Evolutionary conservation across 1,140 invertebrate species (phyloP).

Genomic region (Melanaphis sacchari): DNA sequence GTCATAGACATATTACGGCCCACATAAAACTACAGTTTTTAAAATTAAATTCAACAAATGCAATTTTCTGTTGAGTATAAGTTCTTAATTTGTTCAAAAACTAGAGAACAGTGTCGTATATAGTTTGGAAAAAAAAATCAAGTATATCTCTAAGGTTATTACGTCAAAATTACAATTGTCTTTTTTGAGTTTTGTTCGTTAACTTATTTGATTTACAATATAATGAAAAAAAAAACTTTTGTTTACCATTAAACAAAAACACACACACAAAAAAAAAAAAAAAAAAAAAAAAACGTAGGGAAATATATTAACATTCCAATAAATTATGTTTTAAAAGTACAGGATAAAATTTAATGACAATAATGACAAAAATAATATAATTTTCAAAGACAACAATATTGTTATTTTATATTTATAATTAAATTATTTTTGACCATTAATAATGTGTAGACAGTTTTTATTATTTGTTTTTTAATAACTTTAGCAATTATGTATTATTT

Average conservation of each 20-base stretch:
- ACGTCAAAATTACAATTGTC: background rate
- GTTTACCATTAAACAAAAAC: background rate
- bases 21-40: background rate
- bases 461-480: background rate
- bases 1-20: background rate
- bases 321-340: background rate
- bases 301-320: background rate
- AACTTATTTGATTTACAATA: background rate
- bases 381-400: background rate
- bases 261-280: background rate
- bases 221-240: conserved; percentile 3
- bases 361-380: background rate
- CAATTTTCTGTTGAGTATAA: conserved; percentile 17
- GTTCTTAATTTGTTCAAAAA: conserved; percentile 43
- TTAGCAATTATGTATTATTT: background rate
- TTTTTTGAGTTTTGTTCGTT: background rate
- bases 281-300: background rate
- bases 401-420: background rate
- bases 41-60: conserved; percentile 4
- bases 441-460: background rate
- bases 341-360: background rate
- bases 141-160: background rate
- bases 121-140: conserved; percentile 32
- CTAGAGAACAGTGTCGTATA: background rate
- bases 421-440: background rate